Conservation (phyloP, 2,113 vertebrate genomes). For the Zonotrichia leucophrys region DNA sequence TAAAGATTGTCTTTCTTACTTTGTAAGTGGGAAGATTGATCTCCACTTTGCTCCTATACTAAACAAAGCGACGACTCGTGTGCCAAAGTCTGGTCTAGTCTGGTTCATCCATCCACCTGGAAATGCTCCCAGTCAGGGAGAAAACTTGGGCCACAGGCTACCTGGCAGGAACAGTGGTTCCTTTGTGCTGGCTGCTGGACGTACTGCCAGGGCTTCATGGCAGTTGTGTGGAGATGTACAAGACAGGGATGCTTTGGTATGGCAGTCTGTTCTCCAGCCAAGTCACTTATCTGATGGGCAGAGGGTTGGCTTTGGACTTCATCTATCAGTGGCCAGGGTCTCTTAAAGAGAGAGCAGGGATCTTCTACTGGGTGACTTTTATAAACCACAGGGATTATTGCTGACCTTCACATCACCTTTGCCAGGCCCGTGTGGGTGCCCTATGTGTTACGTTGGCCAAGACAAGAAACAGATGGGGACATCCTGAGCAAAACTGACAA, state of each 20-base stretch:
- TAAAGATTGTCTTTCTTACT: neutral
- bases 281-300: neutral
- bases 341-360: neutral
- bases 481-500: neutral
- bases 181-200: accelerated
- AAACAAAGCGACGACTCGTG: neutral
- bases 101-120: neutral
- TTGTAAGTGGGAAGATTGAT: neutral
- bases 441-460: neutral
- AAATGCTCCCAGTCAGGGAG: neutral
- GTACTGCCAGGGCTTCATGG: neutral
- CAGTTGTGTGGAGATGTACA: neutral
- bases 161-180: neutral
- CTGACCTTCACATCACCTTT: neutral
- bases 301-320: neutral
- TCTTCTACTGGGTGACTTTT: neutral
- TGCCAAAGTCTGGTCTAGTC: neutral
- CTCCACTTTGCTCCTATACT: neutral
- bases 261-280: neutral
- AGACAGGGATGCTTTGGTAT: neutral
- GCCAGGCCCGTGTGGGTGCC: neutral
- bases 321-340: neutral
- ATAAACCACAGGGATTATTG: neutral
- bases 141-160: neutral
- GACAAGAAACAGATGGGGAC: neutral